These are phyloP conservation scores for Mythimna ferrago DNA, from an alignment of 2,888 invertebrate genomes.

Conservation along the genomic window DNA sequence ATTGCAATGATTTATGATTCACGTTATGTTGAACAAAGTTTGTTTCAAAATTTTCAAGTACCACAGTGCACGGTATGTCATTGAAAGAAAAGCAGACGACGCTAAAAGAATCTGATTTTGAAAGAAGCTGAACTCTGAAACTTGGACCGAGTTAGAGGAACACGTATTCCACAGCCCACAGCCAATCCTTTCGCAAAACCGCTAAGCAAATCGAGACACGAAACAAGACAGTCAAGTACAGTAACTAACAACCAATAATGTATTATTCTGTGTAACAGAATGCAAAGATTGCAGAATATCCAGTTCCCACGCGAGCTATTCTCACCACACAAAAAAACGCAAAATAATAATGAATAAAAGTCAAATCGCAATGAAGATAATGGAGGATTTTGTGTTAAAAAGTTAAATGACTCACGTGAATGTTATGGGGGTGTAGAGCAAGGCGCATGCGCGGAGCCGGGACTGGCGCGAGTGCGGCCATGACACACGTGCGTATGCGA, in stretches of 20 bases:
- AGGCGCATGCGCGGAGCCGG: slow-evolving; percentile 85
- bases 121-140: background rate
- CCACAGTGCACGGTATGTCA: background rate
- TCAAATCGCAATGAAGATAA: slow-evolving; percentile 15
- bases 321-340: slow-evolving; percentile 56
- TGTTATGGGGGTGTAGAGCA: slow-evolving; percentile 86
- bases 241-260: slow-evolving; percentile 67
- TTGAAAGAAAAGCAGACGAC: slow-evolving; percentile 6
- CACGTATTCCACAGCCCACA: background rate
- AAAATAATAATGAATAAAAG: slow-evolving; percentile 40
- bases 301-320: slow-evolving; percentile 78
- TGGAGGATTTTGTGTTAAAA: slow-evolving; percentile 20
- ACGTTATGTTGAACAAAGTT: background rate
- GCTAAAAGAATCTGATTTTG: slow-evolving; percentile 14
- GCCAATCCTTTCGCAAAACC: slow-evolving; percentile 30
- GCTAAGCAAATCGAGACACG: slow-evolving; percentile 43
- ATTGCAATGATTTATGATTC: background rate
- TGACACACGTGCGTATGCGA: slow-evolving; percentile 75
- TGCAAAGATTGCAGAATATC: slow-evolving; percentile 84
- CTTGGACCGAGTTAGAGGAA: slow-evolving; percentile 8
- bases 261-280: slow-evolving; percentile 78
- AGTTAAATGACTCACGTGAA: slow-evolving; percentile 80
- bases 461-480: slow-evolving; percentile 75
- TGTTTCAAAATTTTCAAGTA: slow-evolving; percentile 3
- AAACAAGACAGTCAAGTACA: slow-evolving; percentile 60